Percentiles rank a stretch among this genome's conserved stretches.
phyloP scores from a whole-genome alignment of 2,797 vertebrate species.

The Arnoldichthys spilopterus region DNA sequence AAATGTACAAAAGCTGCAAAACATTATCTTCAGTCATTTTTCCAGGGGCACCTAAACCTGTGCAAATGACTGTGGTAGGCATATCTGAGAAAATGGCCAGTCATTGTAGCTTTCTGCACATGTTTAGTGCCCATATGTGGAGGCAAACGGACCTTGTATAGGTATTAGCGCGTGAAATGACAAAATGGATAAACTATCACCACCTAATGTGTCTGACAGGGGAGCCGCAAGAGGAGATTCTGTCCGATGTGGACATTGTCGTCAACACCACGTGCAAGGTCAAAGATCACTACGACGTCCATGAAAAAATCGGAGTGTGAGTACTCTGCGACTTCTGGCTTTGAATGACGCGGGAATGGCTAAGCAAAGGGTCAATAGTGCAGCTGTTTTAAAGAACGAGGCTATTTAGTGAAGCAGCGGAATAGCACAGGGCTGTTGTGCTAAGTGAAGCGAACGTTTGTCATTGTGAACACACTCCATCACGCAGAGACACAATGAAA shows the following conservation, averaged over 20 bases:
- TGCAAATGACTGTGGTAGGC: too few species aligned
- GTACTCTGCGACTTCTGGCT: conserved; percentile 45
- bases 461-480: too few species aligned
- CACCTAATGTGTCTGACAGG: conserved; percentile 50
- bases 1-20: too few species aligned
- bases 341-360: too few species aligned
- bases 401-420: too few species aligned
- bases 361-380: too few species aligned
- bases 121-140: neutral
- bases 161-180: neutral
- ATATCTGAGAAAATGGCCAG: neutral
- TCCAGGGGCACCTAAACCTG: too few species aligned
- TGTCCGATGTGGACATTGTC: conserved; percentile 63
- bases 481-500: too few species aligned
- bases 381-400: too few species aligned
- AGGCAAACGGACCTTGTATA: neutral
- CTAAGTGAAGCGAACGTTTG: too few species aligned
- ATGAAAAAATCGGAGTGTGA: conserved; percentile 88
- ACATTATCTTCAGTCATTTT: too few species aligned
- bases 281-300: conserved; percentile 77
- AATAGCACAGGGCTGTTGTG: too few species aligned
- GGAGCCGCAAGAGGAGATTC: conserved; percentile 52
- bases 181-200: neutral
- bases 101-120: neutral
- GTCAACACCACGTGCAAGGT: conserved; percentile 75